Conservation (phyloP, 2,888 invertebrate genomes). For the Hypomecis punctinalis region DNA sequence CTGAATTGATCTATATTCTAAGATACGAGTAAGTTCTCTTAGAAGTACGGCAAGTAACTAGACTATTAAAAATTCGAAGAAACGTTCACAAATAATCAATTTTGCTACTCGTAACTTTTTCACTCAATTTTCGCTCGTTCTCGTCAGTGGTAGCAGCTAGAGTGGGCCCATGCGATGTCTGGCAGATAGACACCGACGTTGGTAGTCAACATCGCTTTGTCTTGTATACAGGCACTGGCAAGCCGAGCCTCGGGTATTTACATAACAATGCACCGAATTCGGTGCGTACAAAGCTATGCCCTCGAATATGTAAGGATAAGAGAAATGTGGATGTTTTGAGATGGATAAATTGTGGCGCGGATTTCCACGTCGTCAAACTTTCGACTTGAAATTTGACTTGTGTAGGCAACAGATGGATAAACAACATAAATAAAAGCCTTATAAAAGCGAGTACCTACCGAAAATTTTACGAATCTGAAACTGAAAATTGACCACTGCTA, state of each 20-base stretch:
- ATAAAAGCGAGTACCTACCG: no score
- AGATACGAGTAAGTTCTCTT: no score
- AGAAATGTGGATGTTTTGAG: slow-evolving; percentile 26
- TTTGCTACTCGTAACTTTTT: not conserved
- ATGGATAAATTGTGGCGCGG: slow-evolving; percentile 22
- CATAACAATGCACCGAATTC: slow-evolving; percentile 81
- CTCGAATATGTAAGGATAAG: slow-evolving; percentile 34
- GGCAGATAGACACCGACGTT: slow-evolving; percentile 74
- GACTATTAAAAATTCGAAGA: no score
- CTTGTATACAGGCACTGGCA: slow-evolving; percentile 76
- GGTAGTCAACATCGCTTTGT: slow-evolving; percentile 81
- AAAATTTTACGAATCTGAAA: no score
- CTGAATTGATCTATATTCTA: no score
- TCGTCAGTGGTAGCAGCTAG: slow-evolving; percentile 44
- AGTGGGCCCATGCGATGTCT: slow-evolving; percentile 69
- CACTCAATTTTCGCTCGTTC: slow-evolving; percentile 2
- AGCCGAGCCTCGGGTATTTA: slow-evolving; percentile 79
- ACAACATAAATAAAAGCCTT: not conserved
- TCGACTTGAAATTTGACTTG: slow-evolving; percentile 16
- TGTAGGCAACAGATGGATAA: slow-evolving; percentile 1
- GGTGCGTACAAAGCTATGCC: slow-evolving; percentile 62
- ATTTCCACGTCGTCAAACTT: slow-evolving; percentile 14
- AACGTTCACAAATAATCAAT: not conserved
- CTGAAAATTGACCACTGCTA: no score
- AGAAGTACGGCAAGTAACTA: no score